phyloP scores from a whole-genome alignment of 2,797 vertebrate genomes.

The Lepidocolaptes lacrymiger region DNA sequence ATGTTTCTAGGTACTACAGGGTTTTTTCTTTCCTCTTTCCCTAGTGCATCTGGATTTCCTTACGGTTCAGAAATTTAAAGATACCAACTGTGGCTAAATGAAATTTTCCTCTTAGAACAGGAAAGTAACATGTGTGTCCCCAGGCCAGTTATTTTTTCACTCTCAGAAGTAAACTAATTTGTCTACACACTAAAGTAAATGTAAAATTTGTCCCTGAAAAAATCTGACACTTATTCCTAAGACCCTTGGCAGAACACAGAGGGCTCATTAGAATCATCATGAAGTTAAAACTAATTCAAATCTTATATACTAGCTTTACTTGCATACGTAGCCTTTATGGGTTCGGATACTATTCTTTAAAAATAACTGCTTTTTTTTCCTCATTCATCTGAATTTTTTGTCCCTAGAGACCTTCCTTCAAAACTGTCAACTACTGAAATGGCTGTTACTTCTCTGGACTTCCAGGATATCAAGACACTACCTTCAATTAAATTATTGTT shows the following conservation, averaged over 20 bases:
- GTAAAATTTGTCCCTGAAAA: neutral
- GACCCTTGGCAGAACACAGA: neutral
- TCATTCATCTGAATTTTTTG: neutral
- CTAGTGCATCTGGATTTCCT: neutral
- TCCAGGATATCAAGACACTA: neutral
- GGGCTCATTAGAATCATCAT: neutral
- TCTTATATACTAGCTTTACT: neutral
- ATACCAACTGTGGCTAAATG: neutral
- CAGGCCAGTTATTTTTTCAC: neutral
- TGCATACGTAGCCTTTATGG: neutral
- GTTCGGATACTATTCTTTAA: neutral
- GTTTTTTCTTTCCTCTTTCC: neutral
- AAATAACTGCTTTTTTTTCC: neutral
- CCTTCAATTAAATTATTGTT: neutral
- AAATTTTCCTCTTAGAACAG: neutral
- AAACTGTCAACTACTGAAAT: neutral
- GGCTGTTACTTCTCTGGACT: neutral
- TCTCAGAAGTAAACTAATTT: conserved; percentile 20
- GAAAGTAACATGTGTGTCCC: neutral
- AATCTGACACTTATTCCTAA: neutral
- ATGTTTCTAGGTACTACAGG: neutral
- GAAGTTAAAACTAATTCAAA: neutral
- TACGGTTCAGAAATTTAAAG: neutral
- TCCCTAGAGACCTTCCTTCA: neutral
- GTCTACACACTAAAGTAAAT: neutral